Conservation (phyloP, 2,113 vertebrate genomes). For the Collichthys lucidus region DNA sequence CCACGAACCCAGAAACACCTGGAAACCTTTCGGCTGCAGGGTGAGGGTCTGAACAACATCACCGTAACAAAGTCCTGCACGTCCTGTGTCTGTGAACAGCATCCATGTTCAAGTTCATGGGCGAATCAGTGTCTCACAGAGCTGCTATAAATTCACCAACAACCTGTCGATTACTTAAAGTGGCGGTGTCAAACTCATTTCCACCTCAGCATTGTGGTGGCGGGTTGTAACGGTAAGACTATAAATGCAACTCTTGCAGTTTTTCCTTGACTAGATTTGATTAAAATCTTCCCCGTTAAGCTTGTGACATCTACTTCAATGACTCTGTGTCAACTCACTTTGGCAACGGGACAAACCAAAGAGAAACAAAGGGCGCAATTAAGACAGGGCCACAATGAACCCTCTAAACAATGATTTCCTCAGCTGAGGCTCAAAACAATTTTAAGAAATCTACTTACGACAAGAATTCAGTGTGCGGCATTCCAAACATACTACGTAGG, state of each 20-base stretch:
- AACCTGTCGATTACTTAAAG: background rate
- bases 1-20: slow-evolving; percentile 64
- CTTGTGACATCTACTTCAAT: slow-evolving; percentile 42
- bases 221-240: too few species aligned
- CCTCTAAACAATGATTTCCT: slow-evolving; percentile 34
- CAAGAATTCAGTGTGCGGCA: slow-evolving; percentile 47
- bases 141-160: background rate
- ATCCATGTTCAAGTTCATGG: background rate
- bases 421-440: slow-evolving; percentile 51
- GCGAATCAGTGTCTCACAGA: background rate
- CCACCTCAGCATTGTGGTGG: too few species aligned
- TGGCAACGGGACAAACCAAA: slow-evolving; percentile 68
- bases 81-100: background rate
- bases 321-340: slow-evolving; percentile 43
- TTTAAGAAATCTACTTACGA: slow-evolving; percentile 69
- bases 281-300: slow-evolving; percentile 20
- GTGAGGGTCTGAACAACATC: slow-evolving; percentile 22
- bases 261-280: background rate
- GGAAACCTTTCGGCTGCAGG: slow-evolving; percentile 49
- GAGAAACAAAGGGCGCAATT: slow-evolving; percentile 27
- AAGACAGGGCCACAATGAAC: slow-evolving; percentile 13
- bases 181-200: background rate
- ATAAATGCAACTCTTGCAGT: too few species aligned
- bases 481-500: slow-evolving; percentile 58
- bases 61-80: slow-evolving; percentile 17